Conservation (phyloP, 2,888 invertebrate genomes). For the Cheilosia impressa region DNA sequence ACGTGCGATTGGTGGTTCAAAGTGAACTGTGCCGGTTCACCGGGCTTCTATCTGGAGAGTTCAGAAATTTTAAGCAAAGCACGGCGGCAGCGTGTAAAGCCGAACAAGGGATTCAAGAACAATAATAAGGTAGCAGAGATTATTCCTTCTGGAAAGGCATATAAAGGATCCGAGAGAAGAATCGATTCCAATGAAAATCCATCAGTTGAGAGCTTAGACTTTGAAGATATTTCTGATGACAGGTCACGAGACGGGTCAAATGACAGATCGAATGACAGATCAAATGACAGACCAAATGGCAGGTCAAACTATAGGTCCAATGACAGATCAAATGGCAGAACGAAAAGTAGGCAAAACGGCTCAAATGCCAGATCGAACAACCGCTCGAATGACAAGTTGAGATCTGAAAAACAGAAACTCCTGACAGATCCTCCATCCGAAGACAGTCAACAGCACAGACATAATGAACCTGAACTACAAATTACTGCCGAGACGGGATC, state of each 20-base stretch:
- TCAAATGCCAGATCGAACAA: slow-evolving; percentile 65
- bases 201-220: slow-evolving; percentile 81
- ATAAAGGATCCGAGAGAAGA: slow-evolving; percentile 79
- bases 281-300: slow-evolving; percentile 20
- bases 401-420: slow-evolving; percentile 25
- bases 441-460: slow-evolving; percentile 56
- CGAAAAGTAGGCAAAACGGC: not conserved
- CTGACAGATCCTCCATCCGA: slow-evolving; percentile 79
- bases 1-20: slow-evolving; percentile 98
- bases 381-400: slow-evolving; percentile 41
- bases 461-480: slow-evolving; percentile 85
- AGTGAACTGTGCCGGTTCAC: slow-evolving; percentile 93
- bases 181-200: slow-evolving; percentile 82
- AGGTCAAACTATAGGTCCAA: slow-evolving; percentile 17
- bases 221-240: slow-evolving; percentile 82
- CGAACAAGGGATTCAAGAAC: slow-evolving; percentile 45
- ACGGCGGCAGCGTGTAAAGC: slow-evolving; percentile 77
- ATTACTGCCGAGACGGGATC: slow-evolving; percentile 91
- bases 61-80: slow-evolving; percentile 86
- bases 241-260: slow-evolving; percentile 39
- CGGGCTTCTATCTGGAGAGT: slow-evolving; percentile 92
- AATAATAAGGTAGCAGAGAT: slow-evolving; percentile 53
- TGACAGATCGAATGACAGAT: slow-evolving; percentile 25
- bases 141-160: slow-evolving; percentile 34
- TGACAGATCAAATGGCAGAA: slow-evolving; percentile 23